These are phyloP conservation scores for Eospalax fontanierii DNA, from an alignment of 2,797 vertebrate genomes.

Conservation along the genomic window DNA sequence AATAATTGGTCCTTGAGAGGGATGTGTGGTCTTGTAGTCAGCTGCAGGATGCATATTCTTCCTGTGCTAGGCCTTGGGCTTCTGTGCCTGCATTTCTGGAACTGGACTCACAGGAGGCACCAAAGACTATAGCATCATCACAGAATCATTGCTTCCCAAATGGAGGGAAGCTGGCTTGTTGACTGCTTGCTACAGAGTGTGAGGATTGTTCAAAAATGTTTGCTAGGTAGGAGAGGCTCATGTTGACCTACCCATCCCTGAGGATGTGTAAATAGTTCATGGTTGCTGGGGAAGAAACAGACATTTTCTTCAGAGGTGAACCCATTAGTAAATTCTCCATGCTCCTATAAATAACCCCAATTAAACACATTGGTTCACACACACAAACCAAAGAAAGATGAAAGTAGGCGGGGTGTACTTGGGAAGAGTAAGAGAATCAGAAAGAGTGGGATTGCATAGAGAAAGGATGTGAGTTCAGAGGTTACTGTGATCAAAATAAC, in stretches of 20 bases:
- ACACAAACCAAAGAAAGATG: background rate
- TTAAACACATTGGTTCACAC: background rate
- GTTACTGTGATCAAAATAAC: background rate
- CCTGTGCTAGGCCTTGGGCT: background rate
- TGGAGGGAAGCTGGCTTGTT: background rate
- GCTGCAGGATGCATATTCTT: background rate
- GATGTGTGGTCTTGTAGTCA: background rate
- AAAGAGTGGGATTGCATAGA: background rate
- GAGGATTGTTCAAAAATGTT: background rate
- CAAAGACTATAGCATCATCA: background rate
- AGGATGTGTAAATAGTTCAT: background rate
- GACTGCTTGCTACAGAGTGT: background rate
- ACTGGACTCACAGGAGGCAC: background rate
- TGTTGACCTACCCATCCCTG: background rate
- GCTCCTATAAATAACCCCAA: background rate
- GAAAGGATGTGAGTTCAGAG: background rate
- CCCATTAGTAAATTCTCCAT: background rate
- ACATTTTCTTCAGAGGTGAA: background rate
- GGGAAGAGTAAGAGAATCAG: background rate
- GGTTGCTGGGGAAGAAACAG: background rate
- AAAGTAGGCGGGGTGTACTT: background rate
- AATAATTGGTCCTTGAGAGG: background rate
- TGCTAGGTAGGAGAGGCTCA: background rate
- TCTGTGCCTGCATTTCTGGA: background rate
- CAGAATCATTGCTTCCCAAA: fast-evolving